Conservation (phyloP, 2,113 vertebrate species). For the Cephalopterus ornatus region DNA sequence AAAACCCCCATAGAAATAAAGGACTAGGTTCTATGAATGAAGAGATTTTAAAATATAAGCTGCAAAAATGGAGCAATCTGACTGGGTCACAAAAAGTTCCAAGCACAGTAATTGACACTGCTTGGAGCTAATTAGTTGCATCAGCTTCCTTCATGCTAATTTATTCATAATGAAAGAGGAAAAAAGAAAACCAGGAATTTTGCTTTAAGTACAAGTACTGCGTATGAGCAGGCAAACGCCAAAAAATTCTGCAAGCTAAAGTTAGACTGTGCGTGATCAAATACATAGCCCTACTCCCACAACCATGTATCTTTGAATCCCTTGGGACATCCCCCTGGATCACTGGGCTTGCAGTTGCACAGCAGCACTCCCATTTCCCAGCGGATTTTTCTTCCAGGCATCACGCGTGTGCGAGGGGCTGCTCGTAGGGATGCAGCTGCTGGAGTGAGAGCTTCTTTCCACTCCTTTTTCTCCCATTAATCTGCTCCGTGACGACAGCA, state of each 20-base stretch:
- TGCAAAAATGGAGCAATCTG: conserved; percentile 3
- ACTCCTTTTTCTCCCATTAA: conserved; percentile 23
- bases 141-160: conserved; percentile 12
- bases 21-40: neutral
- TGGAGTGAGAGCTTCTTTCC: neutral
- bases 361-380: neutral
- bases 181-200: neutral
- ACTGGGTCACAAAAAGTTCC: neutral
- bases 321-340: neutral
- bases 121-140: conserved; percentile 33
- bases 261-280: fast-evolving
- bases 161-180: neutral
- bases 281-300: neutral
- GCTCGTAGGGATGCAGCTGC: neutral
- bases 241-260: neutral
- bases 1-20: neutral
- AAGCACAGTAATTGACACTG: conserved; percentile 4
- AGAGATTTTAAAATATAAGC: neutral
- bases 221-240: neutral
- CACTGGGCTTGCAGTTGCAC: neutral
- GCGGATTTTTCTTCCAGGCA: neutral
- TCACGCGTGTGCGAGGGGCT: neutral
- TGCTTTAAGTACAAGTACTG: neutral
- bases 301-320: fast-evolving
- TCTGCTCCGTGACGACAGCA: neutral